These are phyloP conservation scores for Pogonocherus hispidulus DNA, from an alignment of 2,888 invertebrate species.

Conservation along the genomic window DNA sequence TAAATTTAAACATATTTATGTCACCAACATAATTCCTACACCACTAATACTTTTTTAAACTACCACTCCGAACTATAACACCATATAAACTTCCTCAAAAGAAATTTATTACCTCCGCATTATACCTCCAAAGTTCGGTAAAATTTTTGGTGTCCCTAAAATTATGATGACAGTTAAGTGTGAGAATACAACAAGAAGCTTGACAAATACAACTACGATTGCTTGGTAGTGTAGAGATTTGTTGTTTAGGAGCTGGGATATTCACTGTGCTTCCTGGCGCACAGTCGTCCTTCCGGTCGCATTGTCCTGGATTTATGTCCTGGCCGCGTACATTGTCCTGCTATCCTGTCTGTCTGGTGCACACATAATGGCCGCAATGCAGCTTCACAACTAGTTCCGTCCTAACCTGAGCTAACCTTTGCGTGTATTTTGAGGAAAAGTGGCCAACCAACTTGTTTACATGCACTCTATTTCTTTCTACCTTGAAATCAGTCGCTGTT, in stretches of 20 bases:
- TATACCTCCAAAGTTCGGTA: slow-evolving; percentile 13
- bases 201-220: slow-evolving; percentile 54
- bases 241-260: slow-evolving; percentile 62
- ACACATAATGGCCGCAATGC: slow-evolving; percentile 65
- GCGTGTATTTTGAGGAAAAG: slow-evolving; percentile 29
- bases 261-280: slow-evolving; percentile 64
- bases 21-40: not conserved
- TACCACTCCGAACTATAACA: not conserved
- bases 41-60: not conserved
- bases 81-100: not conserved
- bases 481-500: no score
- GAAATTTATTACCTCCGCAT: slow-evolving; percentile 12
- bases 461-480: no score
- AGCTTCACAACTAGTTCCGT: slow-evolving; percentile 57
- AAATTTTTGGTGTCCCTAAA: slow-evolving; percentile 38
- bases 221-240: slow-evolving; percentile 52
- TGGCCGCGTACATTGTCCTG: slow-evolving; percentile 65
- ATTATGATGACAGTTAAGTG: slow-evolving; percentile 40
- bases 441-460: no score
- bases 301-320: slow-evolving; percentile 67
- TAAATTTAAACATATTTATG: not conserved
- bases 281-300: slow-evolving; percentile 64
- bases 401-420: slow-evolving; percentile 45
- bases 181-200: slow-evolving; percentile 47
- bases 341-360: slow-evolving; percentile 62